Conservation (phyloP, 2,113 vertebrate species). For the Hucho hucho region DNA sequence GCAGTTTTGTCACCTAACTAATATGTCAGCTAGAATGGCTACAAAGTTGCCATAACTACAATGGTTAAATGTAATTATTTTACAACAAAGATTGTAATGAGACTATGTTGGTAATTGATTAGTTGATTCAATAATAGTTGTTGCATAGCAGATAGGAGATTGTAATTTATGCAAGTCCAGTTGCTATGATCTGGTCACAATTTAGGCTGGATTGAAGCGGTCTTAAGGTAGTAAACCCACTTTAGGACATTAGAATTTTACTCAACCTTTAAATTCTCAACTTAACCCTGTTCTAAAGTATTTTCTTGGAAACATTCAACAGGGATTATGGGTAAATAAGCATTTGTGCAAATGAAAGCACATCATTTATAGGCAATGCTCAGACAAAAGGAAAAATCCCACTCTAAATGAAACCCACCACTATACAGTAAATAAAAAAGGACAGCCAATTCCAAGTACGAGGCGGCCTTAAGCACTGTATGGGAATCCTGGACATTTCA, state of each 20-base stretch:
- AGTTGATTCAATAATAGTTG: conserved; percentile 45
- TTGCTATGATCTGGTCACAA: conserved; percentile 59
- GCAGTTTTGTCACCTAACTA: too few relatives aligned
- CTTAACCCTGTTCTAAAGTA: conserved; percentile 22
- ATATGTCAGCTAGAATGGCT: too few relatives aligned
- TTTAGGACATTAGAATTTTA: conserved; percentile 2
- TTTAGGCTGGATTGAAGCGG: conserved; percentile 47
- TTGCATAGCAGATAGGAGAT: conserved; percentile 49
- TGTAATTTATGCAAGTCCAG: conserved; percentile 44
- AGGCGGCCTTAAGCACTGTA: background rate
- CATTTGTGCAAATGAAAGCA: conserved; percentile 15
- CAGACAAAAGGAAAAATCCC: background rate
- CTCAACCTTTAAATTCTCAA: conserved; percentile 20
- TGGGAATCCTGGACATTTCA: conserved; percentile 29
- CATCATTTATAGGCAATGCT: conserved; percentile 29
- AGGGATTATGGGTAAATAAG: conserved; percentile 2
- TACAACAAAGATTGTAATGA: too few relatives aligned
- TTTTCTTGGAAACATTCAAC: background rate
- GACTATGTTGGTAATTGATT: conserved; percentile 2
- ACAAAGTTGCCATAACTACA: too few relatives aligned
- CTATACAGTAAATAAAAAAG: conserved; percentile 8
- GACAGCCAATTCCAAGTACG: conserved; percentile 12
- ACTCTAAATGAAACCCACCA: background rate
- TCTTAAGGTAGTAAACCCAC: conserved; percentile 29
- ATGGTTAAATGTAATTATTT: too few relatives aligned